These are phyloP conservation scores for Clarias gariepinus DNA, from an alignment of 2,113 vertebrate genomes.

Conservation along the genomic window DNA sequence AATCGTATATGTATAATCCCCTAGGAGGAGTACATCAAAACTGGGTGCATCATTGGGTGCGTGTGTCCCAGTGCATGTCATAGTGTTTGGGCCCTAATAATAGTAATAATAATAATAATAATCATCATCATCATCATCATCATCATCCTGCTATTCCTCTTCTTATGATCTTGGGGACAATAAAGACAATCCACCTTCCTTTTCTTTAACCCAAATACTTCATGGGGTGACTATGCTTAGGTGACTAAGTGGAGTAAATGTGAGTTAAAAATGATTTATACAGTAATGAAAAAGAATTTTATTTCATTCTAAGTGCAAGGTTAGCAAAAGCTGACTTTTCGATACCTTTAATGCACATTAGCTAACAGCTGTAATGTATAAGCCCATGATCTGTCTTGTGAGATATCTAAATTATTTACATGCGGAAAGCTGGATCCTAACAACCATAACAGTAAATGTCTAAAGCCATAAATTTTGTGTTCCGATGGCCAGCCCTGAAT, in stretches of 20 bases:
- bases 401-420: not conserved
- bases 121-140: no score
- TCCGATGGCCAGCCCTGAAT: not conserved
- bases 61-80: no score
- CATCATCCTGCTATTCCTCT: not conserved
- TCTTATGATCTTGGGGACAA: not conserved
- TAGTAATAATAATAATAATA: not conserved
- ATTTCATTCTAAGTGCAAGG: not conserved
- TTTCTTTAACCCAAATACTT: not conserved
- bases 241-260: not conserved
- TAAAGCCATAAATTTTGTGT: not conserved
- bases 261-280: not conserved
- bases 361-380: not conserved
- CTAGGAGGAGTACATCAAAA: no score
- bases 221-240: not conserved
- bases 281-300: not conserved
- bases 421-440: not conserved
- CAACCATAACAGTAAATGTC: not conserved
- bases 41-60: no score
- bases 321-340: not conserved
- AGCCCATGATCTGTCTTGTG: not conserved
- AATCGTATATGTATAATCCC: no score
- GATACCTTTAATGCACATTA: not conserved
- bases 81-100: no score
- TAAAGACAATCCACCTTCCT: not conserved